These are phyloP conservation scores for Corynorhinus townsendii DNA, from an alignment of 2,113 vertebrate genomes.

Conservation along the genomic window DNA sequence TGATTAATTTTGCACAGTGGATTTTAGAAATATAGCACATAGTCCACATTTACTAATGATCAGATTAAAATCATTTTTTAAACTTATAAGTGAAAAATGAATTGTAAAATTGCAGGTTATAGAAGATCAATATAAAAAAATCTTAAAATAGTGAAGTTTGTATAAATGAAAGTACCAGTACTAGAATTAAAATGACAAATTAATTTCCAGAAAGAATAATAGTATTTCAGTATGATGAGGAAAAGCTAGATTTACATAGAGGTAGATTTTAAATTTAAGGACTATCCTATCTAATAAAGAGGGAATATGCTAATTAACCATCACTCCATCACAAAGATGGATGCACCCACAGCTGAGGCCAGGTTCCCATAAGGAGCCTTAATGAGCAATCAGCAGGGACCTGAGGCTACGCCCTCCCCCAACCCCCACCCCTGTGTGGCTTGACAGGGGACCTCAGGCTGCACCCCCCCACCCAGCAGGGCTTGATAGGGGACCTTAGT, in stretches of 20 bases:
- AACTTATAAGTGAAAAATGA: not conserved
- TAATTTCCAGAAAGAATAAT: not conserved
- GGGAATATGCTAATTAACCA: too few relatives aligned
- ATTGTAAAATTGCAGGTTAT: not conserved
- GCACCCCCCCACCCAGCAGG: too few relatives aligned
- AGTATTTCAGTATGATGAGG: not conserved
- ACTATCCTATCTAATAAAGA: not conserved
- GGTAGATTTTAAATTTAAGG: not conserved
- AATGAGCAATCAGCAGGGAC: too few relatives aligned
- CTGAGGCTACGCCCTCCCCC: too few relatives aligned
- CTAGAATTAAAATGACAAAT: not conserved
- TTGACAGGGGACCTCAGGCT: too few relatives aligned
- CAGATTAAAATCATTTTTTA: slow-evolving; percentile 13
- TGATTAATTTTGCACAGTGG: not conserved
- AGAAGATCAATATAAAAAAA: not conserved
- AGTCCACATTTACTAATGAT: not conserved
- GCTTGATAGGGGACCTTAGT: too few relatives aligned
- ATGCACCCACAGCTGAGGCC: too few relatives aligned
- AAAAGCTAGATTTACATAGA: not conserved
- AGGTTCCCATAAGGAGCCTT: too few relatives aligned
- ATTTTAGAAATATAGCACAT: not conserved
- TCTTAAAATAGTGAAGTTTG: not conserved
- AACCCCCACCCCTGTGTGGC: too few relatives aligned
- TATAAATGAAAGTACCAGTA: not conserved
- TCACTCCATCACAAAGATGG: too few relatives aligned